Percentiles rank a stretch among this genome's conserved stretches.
phyloP scores from a whole-genome alignment of 2,113 vertebrate species.

The Pelobates fuscus region DNA sequence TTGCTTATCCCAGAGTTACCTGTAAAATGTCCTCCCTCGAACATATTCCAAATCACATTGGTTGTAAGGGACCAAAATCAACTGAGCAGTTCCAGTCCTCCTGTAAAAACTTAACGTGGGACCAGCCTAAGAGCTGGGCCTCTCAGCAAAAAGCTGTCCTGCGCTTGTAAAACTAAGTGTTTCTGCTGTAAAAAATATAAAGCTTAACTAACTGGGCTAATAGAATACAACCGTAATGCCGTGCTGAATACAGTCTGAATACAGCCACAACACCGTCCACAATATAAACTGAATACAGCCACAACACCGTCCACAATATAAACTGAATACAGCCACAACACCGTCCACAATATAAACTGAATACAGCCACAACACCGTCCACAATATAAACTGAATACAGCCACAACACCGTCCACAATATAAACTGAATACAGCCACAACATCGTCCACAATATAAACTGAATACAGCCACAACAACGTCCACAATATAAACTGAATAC shows the following conservation, averaged over 20 bases:
- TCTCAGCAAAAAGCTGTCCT: neutral
- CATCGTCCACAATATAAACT: no score
- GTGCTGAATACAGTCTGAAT: neutral
- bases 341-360: no score
- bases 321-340: no score
- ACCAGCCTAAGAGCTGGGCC: neutral
- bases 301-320: no score
- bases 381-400: no score
- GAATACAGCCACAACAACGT: no score
- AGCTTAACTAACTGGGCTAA: neutral
- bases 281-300: no score
- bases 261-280: no score
- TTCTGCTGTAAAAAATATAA: neutral
- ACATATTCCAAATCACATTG: neutral
- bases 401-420: no score
- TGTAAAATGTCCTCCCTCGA: slow-evolving; percentile 1
- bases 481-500: no score
- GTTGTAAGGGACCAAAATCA: neutral
- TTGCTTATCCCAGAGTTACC: neutral
- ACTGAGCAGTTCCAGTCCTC: neutral
- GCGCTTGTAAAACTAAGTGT: neutral
- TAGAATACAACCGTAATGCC: neutral
- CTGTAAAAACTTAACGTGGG: neutral
- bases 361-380: no score
- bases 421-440: no score